phyloP scores from a whole-genome alignment of 2,888 invertebrate species.

The Tipula vernalis region DNA sequence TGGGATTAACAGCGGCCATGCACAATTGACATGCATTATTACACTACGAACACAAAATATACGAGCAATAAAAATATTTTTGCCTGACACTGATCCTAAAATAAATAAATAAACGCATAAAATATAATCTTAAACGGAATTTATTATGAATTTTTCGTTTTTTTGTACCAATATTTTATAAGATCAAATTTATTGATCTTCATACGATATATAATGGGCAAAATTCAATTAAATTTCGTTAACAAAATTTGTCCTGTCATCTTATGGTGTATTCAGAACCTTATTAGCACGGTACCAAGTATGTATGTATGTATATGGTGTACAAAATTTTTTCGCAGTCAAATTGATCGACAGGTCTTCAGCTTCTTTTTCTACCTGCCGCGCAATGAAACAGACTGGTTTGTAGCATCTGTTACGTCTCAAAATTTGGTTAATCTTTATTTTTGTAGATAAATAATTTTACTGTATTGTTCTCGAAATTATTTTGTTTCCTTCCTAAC shows the following conservation, averaged over 20 bases:
- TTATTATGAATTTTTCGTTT: neutral
- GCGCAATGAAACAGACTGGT: too few relatives aligned
- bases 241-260: neutral
- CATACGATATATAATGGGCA: neutral
- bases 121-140: neutral
- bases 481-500: neutral
- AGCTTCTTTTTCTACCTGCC: neutral
- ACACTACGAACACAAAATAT: neutral
- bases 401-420: neutral
- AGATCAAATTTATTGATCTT: slow-evolving; percentile 4
- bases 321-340: neutral
- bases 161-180: neutral
- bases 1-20: neutral
- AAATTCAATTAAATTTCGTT: neutral
- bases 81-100: neutral
- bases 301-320: neutral
- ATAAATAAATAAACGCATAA: neutral
- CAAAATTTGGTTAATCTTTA: neutral
- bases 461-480: neutral
- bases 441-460: neutral
- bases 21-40: neutral
- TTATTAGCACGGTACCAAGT: neutral
- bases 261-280: neutral
- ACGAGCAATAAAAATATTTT: neutral
- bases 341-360: neutral